Percentiles rank a stretch among this genome's conserved stretches.
These are phyloP conservation scores for Agrotis puta DNA, from an alignment of 2,888 invertebrate genomes.

Conservation along the genomic window DNA sequence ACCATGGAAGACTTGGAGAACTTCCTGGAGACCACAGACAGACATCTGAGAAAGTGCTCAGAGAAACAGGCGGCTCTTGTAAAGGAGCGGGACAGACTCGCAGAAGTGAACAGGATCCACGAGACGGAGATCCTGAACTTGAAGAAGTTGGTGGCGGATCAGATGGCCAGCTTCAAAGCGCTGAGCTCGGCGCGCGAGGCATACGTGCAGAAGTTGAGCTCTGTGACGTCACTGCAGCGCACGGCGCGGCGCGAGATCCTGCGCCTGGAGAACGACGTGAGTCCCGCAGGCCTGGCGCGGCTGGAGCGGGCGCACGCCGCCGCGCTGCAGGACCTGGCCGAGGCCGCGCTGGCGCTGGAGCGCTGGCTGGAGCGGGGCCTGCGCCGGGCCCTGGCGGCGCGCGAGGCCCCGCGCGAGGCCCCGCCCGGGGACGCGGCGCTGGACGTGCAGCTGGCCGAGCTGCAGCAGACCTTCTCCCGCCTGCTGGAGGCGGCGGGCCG, in stretches of 20 bases:
- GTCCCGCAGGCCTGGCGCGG: constrained; percentile 77
- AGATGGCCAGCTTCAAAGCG: constrained; percentile 83
- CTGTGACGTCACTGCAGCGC: constrained; percentile 82
- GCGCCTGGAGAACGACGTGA: constrained; percentile 77
- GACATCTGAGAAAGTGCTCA: constrained; percentile 81
- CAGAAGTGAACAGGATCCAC: constrained; percentile 84
- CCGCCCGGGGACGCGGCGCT: constrained; percentile 75
- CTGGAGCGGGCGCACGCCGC: constrained; percentile 84
- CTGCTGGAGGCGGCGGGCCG: constrained; percentile 80
- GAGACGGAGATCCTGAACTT: constrained; percentile 85
- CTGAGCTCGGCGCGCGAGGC: constrained; percentile 83
- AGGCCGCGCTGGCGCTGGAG: constrained; percentile 83
- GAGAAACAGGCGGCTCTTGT: constrained; percentile 82
- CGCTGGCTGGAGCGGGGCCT: constrained; percentile 85
- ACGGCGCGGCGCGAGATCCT: constrained; percentile 85
- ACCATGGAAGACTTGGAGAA: constrained; percentile 88
- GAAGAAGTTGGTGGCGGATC: constrained; percentile 84
- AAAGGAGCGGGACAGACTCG: constrained; percentile 83
- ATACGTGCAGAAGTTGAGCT: constrained; percentile 82
- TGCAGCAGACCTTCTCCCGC: constrained; percentile 75
- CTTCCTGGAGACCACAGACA: constrained; percentile 87
- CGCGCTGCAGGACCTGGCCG: constrained; percentile 84
- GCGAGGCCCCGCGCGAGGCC: constrained; percentile 67
- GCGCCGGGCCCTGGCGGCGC: constrained; percentile 70
- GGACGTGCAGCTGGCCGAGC: constrained; percentile 82